Percentiles rank a stretch among this genome's conserved stretches.
Conservation (phyloP, 1,140 invertebrate genomes). For the Aphelenchoides avenae region DNA sequence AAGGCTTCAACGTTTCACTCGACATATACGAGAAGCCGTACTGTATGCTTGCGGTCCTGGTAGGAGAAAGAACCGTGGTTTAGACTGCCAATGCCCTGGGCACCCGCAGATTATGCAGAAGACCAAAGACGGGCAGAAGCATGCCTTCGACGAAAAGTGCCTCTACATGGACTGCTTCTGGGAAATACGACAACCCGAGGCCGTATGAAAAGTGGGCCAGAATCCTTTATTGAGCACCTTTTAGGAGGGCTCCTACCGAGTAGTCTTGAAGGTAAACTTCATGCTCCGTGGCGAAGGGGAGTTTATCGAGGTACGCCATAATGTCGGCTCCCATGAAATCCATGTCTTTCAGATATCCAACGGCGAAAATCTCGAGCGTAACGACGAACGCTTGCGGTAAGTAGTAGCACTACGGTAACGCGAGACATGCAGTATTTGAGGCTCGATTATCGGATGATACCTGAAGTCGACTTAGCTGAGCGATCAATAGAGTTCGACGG, state of each 20-base stretch:
- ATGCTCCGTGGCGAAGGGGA: constrained; percentile 6
- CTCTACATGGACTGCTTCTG: constrained; percentile 41
- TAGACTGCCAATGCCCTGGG: constrained; percentile 29
- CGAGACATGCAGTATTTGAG: too few relatives aligned
- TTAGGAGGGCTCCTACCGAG: constrained; percentile 11
- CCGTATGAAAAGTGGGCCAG: too few relatives aligned
- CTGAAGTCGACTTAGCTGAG: not conserved
- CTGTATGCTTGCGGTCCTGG: constrained; percentile 26
- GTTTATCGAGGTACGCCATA: constrained; percentile 29
- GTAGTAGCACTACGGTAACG: too few relatives aligned
- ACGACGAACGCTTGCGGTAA: too few relatives aligned
- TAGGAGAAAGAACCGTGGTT: constrained; percentile 12
- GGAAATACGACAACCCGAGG: constrained; percentile 12
- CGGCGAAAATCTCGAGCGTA: constrained; percentile 7
- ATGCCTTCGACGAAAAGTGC: constrained; percentile 7
- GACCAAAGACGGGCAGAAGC: constrained; percentile 2
- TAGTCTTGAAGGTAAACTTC: constrained; percentile 32
- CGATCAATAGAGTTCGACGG: not conserved
- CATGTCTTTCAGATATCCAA: too few relatives aligned
- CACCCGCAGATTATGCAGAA: constrained; percentile 8
- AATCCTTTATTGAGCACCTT: not conserved
- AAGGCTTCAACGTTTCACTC: constrained; percentile 29
- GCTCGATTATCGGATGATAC: not conserved
- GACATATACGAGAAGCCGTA: constrained; percentile 19
- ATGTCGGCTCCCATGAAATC: too few relatives aligned